Evolutionary conservation across 1,140 invertebrate genomes (phyloP), one percentile per base, ranked within the genome.

Genomic region (Danaus plexippus): DNA sequence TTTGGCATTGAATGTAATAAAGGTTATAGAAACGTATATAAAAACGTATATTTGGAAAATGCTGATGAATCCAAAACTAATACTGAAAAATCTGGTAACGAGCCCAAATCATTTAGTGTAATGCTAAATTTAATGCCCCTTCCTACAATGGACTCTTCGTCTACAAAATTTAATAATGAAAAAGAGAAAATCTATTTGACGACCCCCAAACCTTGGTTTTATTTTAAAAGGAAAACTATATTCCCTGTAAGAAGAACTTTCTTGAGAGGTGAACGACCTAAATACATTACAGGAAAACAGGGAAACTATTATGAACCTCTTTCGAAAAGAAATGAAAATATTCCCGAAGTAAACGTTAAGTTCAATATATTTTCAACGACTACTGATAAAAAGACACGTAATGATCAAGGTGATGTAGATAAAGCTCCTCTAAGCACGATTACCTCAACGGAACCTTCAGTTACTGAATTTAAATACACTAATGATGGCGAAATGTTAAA

Each of bases 141-240:
- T 15, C 61, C 66, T 54, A 55, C 43, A 13, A 49, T 50, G 48
- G 51, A 15, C 53, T 48, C 45, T 52, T 18, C 15, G 63, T 54
- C 52, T 41, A 32, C 10, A 11, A 44, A 48, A 13, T 10, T 43
- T 52, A 54, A 47, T 54, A 47, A 53, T 51, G 63, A 69, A 45
- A 11, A 61, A n/a, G 64, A 76, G 48, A 73, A 79, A 59, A 77
- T 83, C 15, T 81, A 80, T 55, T 59, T 84, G 46, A 86, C 79
- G 9, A 84, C 80, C 11, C 55, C 71, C 47, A 57, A 61, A 42
- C 80, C 82, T 11, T 22, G 59, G 22, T 59, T 78, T 57, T 73
- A 81, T 48, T 84, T 85, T 55, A 75, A 67, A 69, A 68, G 67
- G 62, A 83, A 80, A 70, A 64, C 71, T n/a, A 66, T 60, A 45